A percentile compares a stretch with the other conserved stretches of the same genome.
Conservation (phyloP, 2,797 vertebrate species). For the Otus scops region DNA sequence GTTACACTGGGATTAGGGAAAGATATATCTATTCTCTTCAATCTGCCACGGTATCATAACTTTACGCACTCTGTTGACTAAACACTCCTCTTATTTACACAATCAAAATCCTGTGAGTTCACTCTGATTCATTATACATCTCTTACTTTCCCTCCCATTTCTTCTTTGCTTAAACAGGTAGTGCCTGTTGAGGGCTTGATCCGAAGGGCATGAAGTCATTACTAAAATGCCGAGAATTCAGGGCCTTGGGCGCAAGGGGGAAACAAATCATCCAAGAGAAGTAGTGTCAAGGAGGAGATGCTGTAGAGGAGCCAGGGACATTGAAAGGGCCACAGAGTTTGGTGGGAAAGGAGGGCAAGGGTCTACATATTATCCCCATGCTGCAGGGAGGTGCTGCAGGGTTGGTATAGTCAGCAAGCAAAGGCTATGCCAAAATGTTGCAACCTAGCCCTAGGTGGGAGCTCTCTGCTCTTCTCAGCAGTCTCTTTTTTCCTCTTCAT, state of each 20-base stretch:
- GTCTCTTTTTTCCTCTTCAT: not conserved
- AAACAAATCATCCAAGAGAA: not conserved
- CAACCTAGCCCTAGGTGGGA: not conserved
- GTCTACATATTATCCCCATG: not conserved
- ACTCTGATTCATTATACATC: not conserved
- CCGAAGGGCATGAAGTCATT: not conserved
- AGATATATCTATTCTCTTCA: not conserved
- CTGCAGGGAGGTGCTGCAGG: not conserved
- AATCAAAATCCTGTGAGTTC: not conserved
- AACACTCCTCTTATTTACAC: not conserved
- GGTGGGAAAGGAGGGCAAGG: not conserved
- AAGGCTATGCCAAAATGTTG: not conserved
- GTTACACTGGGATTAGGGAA: not conserved
- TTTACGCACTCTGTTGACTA: not conserved
- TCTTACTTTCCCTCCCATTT: conserved; percentile 12
- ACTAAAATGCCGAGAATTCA: not conserved
- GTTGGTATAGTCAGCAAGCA: not conserved
- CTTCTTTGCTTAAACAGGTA: not conserved
- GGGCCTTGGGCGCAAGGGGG: rapidly evolving
- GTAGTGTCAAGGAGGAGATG: not conserved
- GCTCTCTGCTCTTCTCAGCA: not conserved
- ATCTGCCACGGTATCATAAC: not conserved
- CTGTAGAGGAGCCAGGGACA: not conserved
- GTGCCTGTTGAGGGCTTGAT: not conserved
- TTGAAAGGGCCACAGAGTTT: not conserved